Base-by-base conservation (phyloP, 1,140 invertebrate species). In the Branchinecta lynchi region DNA sequence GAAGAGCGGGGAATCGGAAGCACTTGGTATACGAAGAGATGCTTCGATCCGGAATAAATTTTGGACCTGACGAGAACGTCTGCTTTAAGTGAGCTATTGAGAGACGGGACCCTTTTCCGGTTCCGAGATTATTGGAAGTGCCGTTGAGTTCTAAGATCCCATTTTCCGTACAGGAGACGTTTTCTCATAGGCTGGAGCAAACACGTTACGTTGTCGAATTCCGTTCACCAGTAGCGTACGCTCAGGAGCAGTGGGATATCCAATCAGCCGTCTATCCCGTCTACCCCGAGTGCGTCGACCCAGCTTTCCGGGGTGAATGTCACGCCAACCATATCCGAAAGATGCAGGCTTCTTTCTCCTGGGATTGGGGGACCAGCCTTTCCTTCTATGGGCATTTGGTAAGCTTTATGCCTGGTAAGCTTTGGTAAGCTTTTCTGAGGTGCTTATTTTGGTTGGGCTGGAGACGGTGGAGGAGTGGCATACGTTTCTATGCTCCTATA, bases 351-450 rank as follows among this genome's bases (percentile, higher is more conserved):
- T 94, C 92, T 12, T 99, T 96, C 71, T 84, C 87, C 44, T 99
- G 96, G 96, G 96, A 99, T 80, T 99, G 96, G 96, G 96, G 73
- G 94, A 43, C 92, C 93, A n/a, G 89, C 93, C 0, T 93, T 95
- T 73, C 93, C 94, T 0, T 93, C 92, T 2, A 82, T 89, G 72
- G 95, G 94, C 72, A 86, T 98, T 67, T 97, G 93, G 92, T 89
- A 82, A 77, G 72, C 73, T 66, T 69, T 69, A 32, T 68, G 70
- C 68, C 51, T 71, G 72, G 21, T 44, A 51, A 51, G 46, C n/a
- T n/a, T 51, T 51, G n/a, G n/a, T 32, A 32, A 32, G 32, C 32
- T 32, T 32, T 32, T 32, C 32, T 32, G 32, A 32, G 1, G 5
- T 32, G 32, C 5, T 32, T 32, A 32, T 32, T 32, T 32, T 32